Evolutionary conservation across 2,888 invertebrate species (phyloP), one percentile per base, ranked within the genome.

Genomic region (Drosophila aldrichi): DNA sequence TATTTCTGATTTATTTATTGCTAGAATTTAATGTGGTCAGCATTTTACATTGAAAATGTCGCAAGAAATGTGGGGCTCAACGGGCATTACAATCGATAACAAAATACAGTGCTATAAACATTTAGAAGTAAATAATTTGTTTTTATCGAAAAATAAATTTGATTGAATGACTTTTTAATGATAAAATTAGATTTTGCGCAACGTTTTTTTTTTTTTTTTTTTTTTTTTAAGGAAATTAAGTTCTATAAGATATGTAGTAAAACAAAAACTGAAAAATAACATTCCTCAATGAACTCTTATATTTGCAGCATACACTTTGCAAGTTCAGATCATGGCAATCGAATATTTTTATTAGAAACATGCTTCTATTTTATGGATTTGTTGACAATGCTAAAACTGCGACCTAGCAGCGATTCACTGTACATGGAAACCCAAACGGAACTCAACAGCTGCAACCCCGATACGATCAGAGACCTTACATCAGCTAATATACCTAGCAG

Each of bases 11-110:
- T 43, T 65, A 55, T 40, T 48, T 48, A 59, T 68, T 49, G 57
- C 60, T 59, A 48, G 46, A n/a, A 18, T 3, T n/a, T 5, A 46
- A 25, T 43, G 46, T 72, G 74, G 68, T 78, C 74, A 76, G 61
- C 10, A n/a, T 36, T 66, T 75, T 72, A 75, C 74, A 74, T 54
- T 34, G 57, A 12, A 62, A 70, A 57, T 40, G 16, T 18, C 25
- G 34, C 25, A 54, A 66, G 46, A 51, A 34, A 41, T 63, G 32
- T 25, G 48, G 12, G 48, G 12, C 18, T 25, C 32, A 49, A 59
- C 18, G 18, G 12, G 16, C n/a, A 34, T 62, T 54, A 34, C 38
- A 41, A n/a, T 58, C 58, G 71, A 70, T 76, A 74, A 62, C 41
- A 65, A 44, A 29, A 5, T 12, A 7, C 16, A 20, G n/a, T 49